Percentiles rank a stretch among this genome's conserved stretches.
phyloP scores from a whole-genome alignment of 2,888 invertebrate genomes.

The Epiblema foenella region DNA sequence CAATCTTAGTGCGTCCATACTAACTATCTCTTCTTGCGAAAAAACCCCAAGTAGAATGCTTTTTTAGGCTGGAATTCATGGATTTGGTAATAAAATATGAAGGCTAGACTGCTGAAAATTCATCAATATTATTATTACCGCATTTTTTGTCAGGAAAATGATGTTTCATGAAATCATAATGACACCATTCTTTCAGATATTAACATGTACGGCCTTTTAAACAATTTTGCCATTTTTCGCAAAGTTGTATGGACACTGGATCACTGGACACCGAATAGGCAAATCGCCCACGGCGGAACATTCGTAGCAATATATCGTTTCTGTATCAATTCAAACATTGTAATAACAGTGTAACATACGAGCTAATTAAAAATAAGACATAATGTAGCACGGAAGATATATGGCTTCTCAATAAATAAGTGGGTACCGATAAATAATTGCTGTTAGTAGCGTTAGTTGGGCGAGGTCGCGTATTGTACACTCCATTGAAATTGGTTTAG shows the following conservation, averaged over 20 bases:
- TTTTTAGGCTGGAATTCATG: too few species aligned
- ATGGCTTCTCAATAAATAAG: constrained; percentile 50
- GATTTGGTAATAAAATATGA: too few species aligned
- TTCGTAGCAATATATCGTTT: constrained; percentile 38
- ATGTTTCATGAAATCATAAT: neutral
- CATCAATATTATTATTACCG: too few species aligned
- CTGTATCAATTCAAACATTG: constrained; percentile 44
- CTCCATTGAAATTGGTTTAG: constrained; percentile 7
- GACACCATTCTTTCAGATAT: constrained; percentile 1
- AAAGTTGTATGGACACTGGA: too few species aligned
- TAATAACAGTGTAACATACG: constrained; percentile 44
- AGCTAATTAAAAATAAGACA: constrained; percentile 45
- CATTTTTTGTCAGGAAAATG: too few species aligned
- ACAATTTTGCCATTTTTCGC: constrained; percentile 3
- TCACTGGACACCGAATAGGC: constrained; percentile 19
- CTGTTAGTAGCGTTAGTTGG: constrained; percentile 48
- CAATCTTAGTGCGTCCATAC: too few species aligned
- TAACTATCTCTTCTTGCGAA: too few species aligned
- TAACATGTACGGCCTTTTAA: neutral
- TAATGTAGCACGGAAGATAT: constrained; percentile 56
- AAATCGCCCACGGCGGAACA: constrained; percentile 22
- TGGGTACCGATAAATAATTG: constrained; percentile 53
- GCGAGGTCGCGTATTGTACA: constrained; percentile 54
- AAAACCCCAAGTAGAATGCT: too few species aligned
- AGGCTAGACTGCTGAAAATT: too few species aligned